These are phyloP conservation scores for Drosophila aldrichi DNA, from an alignment of 2,888 invertebrate genomes.

Conservation along the genomic window DNA sequence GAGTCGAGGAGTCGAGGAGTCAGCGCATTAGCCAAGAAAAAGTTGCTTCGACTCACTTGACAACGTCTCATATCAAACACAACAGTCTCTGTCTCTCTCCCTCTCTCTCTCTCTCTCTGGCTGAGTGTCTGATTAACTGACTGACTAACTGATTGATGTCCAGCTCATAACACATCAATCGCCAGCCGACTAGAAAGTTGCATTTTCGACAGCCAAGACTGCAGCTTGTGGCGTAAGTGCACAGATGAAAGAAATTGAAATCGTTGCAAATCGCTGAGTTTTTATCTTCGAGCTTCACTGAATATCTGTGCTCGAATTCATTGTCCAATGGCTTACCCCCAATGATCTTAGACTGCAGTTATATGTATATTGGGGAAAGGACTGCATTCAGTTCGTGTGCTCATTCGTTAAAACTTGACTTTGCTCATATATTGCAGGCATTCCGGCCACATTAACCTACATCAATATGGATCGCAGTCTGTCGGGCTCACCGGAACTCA, in stretches of 20 bases:
- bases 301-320: background rate
- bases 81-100: background rate
- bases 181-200: conserved; percentile 8
- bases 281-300: background rate
- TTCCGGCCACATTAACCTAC: conserved; percentile 93
- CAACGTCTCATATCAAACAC: conserved; percentile 5
- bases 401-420: too few species aligned
- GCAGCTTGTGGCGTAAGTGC: background rate
- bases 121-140: conserved; percentile 3
- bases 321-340: background rate
- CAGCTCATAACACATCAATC: conserved; percentile 4
- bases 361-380: too few species aligned
- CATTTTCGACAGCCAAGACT: background rate
- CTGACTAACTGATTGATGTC: conserved; percentile 3
- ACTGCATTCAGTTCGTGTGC: background rate
- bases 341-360: background rate
- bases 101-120: background rate
- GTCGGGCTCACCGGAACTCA: conserved; percentile 90
- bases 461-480: conserved; percentile 89
- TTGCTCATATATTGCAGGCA: conserved; percentile 86
- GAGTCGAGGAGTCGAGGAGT: background rate
- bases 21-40: conserved; percentile 1
- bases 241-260: background rate
- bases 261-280: background rate
- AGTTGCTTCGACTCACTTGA: conserved; percentile 9